A percentile compares a stretch with the other conserved stretches of the same genome.
Conservation (phyloP, 2,888 invertebrate genomes). For the Perizoma flavofasciatum region DNA sequence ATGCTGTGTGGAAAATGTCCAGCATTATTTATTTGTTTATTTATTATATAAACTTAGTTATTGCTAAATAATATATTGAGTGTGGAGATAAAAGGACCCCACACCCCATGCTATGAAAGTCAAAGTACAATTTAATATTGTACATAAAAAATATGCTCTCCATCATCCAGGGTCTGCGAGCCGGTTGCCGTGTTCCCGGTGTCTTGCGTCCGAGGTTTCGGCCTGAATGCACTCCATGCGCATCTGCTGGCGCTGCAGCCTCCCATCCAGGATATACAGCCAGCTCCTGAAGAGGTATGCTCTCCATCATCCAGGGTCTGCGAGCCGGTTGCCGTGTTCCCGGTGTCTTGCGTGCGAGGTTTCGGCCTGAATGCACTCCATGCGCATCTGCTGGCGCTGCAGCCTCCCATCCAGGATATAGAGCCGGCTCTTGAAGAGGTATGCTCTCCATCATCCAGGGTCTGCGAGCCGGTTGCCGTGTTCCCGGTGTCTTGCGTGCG, state of each 20-base stretch:
- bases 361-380: constrained; percentile 92
- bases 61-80: no score
- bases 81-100: no score
- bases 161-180: constrained; percentile 19
- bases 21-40: no score
- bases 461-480: no score
- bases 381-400: constrained; percentile 91
- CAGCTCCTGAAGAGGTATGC: constrained; percentile 54
- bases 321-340: constrained; percentile 89
- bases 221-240: constrained; percentile 91
- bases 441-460: constrained; percentile 31
- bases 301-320: constrained; percentile 14
- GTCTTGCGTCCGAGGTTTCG: constrained; percentile 95
- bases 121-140: no score
- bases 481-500: no score
- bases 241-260: constrained; percentile 92
- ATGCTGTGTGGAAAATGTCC: no score
- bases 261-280: constrained; percentile 83
- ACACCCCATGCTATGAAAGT: no score
- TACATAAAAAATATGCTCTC: background rate
- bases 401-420: constrained; percentile 87
- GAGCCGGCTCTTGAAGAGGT: constrained; percentile 53
- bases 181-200: constrained; percentile 91
- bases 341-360: constrained; percentile 96
- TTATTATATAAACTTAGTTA: no score